Base-by-base conservation (phyloP, 2,113 vertebrate species). In the Cyprinodon variegatus region DNA sequence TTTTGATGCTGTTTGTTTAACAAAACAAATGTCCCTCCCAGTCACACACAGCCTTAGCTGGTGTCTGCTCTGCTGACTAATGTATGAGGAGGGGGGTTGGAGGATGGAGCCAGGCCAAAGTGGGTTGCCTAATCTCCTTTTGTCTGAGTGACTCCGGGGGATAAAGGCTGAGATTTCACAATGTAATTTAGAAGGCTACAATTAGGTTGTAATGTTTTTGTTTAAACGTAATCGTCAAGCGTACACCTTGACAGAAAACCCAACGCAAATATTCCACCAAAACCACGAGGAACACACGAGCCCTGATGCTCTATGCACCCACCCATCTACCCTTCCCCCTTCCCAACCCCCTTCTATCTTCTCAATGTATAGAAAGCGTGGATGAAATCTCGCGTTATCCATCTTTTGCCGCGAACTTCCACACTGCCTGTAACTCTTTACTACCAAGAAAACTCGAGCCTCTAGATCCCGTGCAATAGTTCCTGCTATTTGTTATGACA, bases 371-470 rank as follows among this genome's bases (percentile, higher is more conserved):
- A 17, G 71, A 81, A 85, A 77, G 39, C 17, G 7, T 29, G 57
- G 1, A 10, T 14, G 80, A 93, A 93, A 78, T 93, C 94, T 94
- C 93, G 93, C 93, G 94, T 83, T 85, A 83, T 61, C 72, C 0
- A 37, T 75, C 38, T 85, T 91, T 93, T 86, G 88, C 92, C 94
- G 94, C 93, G 92, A 93, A 94, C 13, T 22, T 70, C 36, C 36
- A 14, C 14, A 8, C 12, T 65, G 43, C 43, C 59, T 17, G 59
- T 48, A 81, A 85, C 76, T 89, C 84, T 57, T n/a, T 20, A 41
- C 17, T 20, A 57, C 17, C 50, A 57, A 15, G 5, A 57, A 57
- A 57, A n/a, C 20, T 20, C 17, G 50, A 57, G 20, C 20, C n/a
- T 20, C 10, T 7, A 8, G 50, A 4, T 57, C 50, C 50, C 4